Conservation (phyloP, 1,140 invertebrate genomes). For the Potamilus streckersoni region DNA sequence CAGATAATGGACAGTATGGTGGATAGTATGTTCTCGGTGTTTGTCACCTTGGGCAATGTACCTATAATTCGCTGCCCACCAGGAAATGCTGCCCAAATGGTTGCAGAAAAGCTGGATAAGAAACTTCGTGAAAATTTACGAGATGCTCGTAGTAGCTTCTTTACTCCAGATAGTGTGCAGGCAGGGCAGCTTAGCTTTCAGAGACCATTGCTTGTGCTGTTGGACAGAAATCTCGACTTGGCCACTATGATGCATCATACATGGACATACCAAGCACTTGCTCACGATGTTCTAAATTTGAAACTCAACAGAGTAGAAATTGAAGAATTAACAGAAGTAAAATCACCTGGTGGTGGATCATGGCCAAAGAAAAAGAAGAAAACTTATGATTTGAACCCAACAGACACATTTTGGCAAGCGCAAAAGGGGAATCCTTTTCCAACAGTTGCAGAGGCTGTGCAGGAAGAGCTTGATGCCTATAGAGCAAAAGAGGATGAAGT, state of each 20-base stretch:
- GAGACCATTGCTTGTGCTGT: constrained; percentile 89
- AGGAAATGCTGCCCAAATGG: constrained; percentile 98
- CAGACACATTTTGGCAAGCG: constrained; percentile 90
- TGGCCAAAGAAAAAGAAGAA: constrained; percentile 75
- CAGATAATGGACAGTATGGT: constrained; percentile 93
- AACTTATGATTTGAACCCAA: constrained; percentile 90
- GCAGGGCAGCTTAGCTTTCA: constrained; percentile 88
- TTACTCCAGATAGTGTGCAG: constrained; percentile 82
- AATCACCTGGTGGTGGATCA: constrained; percentile 44
- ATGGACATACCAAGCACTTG: constrained; percentile 96
- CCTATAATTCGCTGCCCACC: constrained; percentile 95
- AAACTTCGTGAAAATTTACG: constrained; percentile 96
- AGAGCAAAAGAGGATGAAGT: constrained; percentile 95
- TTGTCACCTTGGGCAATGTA: constrained; percentile 93
- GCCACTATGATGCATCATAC: constrained; percentile 98
- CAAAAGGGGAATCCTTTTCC: constrained; percentile 98
- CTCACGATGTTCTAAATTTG: constrained; percentile 94
- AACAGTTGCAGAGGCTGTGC: constrained; percentile 96
- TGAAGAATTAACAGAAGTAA: constrained; percentile 75
- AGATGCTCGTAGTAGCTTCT: constrained; percentile 96
- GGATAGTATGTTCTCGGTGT: constrained; percentile 96
- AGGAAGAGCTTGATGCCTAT: constrained; percentile 97
- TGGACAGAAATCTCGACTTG: constrained; percentile 97
- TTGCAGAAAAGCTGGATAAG: constrained; percentile 96
- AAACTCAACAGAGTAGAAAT: constrained; percentile 89